phyloP scores from a whole-genome alignment of 2,797 vertebrate genomes.

The Vireo griseus region DNA sequence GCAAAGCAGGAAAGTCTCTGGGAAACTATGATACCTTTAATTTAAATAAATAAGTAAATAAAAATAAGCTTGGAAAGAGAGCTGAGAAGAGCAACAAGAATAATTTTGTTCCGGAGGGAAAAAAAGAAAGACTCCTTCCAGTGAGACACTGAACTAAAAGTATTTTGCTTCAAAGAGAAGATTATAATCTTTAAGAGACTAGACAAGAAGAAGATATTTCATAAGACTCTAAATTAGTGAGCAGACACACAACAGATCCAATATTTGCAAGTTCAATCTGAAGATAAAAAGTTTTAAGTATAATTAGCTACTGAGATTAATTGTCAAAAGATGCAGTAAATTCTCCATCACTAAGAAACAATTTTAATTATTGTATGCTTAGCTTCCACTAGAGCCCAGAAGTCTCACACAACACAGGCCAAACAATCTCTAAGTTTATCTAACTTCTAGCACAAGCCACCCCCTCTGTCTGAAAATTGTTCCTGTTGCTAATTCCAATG shows the following conservation, averaged over 20 bases:
- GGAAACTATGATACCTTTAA: background rate
- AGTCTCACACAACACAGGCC: background rate
- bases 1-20: background rate
- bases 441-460: background rate
- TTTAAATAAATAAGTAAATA: conserved; percentile 21
- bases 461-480: background rate
- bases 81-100: background rate
- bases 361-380: conserved; percentile 25
- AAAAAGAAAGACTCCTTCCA: background rate
- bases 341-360: conserved; percentile 33
- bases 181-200: conserved; percentile 50
- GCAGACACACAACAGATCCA: conserved; percentile 19
- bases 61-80: background rate
- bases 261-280: conserved; percentile 46
- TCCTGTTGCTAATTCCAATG: conserved; percentile 15
- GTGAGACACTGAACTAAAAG: background rate
- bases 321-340: conserved; percentile 34
- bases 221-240: conserved; percentile 37
- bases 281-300: conserved; percentile 51
- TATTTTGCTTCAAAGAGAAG: conserved; percentile 44
- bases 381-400: background rate
- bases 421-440: background rate
- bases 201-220: conserved; percentile 37
- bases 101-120: background rate
- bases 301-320: conserved; percentile 31